These are phyloP conservation scores for Sarcophilus harrisii DNA, from an alignment of 2,797 vertebrate genomes.

Conservation along the genomic window DNA sequence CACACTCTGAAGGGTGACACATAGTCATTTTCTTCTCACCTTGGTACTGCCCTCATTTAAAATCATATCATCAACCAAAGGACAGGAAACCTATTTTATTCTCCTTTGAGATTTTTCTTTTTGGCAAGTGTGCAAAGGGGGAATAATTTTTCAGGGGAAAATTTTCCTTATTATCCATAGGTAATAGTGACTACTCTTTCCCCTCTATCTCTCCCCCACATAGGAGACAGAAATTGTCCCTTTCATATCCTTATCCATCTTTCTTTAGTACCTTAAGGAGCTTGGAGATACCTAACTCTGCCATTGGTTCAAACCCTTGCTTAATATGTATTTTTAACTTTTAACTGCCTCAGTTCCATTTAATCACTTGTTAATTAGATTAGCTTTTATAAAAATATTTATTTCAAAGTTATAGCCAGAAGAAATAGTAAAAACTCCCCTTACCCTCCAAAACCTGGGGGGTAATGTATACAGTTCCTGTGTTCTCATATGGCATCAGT, in stretches of 20 bases:
- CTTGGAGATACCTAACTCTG: neutral
- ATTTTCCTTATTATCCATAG: neutral
- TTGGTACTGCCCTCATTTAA: neutral
- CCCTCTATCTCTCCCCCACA: neutral
- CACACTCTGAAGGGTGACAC: neutral
- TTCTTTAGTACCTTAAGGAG: neutral
- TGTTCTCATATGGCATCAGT: neutral
- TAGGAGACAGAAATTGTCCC: neutral
- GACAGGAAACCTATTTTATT: neutral
- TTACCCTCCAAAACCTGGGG: no score
- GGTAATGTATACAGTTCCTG: neutral
- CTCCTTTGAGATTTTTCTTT: conserved; percentile 9
- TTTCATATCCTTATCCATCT: neutral
- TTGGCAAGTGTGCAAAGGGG: neutral
- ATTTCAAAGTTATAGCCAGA: neutral
- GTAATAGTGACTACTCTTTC: neutral
- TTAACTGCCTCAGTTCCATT: neutral
- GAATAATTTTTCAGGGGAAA: conserved; percentile 2
- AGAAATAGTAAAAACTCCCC: neutral
- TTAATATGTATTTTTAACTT: neutral
- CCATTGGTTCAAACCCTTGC: neutral
- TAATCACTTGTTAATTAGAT: neutral
- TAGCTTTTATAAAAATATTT: neutral
- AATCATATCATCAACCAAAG: neutral
- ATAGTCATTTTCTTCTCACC: neutral